Evolutionary conservation across 2,888 invertebrate genomes (phyloP), one percentile per base, ranked within the genome.

Genomic region (Tipula unca): DNA sequence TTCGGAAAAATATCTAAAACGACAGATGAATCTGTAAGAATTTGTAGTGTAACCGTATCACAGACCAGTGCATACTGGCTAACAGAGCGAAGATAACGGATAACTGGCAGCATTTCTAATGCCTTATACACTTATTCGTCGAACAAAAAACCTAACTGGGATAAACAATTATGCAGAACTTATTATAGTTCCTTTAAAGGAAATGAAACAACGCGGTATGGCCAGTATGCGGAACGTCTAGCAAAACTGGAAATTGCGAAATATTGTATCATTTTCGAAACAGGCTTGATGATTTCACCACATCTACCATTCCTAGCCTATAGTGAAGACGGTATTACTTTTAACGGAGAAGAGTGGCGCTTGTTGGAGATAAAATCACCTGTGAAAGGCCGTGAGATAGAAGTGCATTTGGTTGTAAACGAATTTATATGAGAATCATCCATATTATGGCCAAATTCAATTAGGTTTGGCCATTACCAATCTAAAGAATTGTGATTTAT

Each of bases 301-400:
- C 20, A 69, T 69, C 20, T 69, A 25, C 69, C 20, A 69, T 69
- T 29, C 54, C 35, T 86, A 13, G 86, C 85, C 29, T 84, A 17
- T 14, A 86, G 85, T 42, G 85, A 82, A 14, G 86, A 85, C 85
- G 85, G 85, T 0, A 85, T 86, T 69, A 32, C 84, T 5, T 86
- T 36, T 17, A 85, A 86, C 85, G 86, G 86, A 13, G 85, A 85
- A 14, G 85, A 85, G n/a, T 85, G 86, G 84, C 85, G 54, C 17
- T 29, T 84, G 29, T 20, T 85, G 29, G 85, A 85, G 20, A 85
- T 84, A 14, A 86, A 86, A 54, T 86, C 36, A 29, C 85, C 86
- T 13, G 32, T 42, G 10, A 86, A 86, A n/a, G 86, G 86, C 17
- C 69, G 82, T 48, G 14, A 32, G 14, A 54, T 35, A 14, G 29